Percentiles rank a stretch among this genome's conserved stretches.
Conservation (phyloP, 2,113 vertebrate genomes). For the Isurus oxyrinchus region DNA sequence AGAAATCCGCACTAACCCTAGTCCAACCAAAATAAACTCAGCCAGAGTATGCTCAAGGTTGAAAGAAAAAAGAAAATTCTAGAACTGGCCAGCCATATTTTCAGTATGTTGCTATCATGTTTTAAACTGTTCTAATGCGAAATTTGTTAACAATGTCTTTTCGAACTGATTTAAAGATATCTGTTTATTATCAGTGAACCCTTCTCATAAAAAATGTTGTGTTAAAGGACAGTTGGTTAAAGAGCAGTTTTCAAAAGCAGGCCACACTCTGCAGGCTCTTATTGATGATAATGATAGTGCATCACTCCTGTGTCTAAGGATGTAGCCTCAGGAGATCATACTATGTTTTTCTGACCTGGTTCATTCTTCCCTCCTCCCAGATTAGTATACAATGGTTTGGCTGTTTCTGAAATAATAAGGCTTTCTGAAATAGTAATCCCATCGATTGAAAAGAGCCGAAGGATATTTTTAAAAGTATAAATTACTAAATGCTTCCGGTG, state of each 20-base stretch:
- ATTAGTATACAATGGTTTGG: neutral
- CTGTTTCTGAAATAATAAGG: neutral
- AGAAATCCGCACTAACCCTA: neutral
- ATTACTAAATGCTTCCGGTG: neutral
- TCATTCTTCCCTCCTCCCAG: neutral
- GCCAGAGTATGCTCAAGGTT: neutral
- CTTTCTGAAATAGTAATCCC: neutral
- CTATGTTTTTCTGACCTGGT: neutral
- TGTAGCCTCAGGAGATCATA: neutral
- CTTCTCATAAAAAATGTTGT: neutral
- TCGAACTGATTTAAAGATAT: neutral
- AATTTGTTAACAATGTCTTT: neutral
- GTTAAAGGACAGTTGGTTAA: neutral
- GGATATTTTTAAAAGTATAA: neutral
- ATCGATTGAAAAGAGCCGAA: neutral
- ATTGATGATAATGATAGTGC: neutral
- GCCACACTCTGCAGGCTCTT: neutral
- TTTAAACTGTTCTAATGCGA: neutral
- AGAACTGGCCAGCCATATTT: neutral
- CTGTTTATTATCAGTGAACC: neutral
- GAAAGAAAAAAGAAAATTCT: neutral
- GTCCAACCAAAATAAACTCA: neutral
- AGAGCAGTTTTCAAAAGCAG: neutral
- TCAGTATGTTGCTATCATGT: neutral
- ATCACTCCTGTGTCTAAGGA: neutral